Evolutionary conservation across 2,888 invertebrate species (phyloP).

Genomic region (Cosmia pyralina): DNA sequence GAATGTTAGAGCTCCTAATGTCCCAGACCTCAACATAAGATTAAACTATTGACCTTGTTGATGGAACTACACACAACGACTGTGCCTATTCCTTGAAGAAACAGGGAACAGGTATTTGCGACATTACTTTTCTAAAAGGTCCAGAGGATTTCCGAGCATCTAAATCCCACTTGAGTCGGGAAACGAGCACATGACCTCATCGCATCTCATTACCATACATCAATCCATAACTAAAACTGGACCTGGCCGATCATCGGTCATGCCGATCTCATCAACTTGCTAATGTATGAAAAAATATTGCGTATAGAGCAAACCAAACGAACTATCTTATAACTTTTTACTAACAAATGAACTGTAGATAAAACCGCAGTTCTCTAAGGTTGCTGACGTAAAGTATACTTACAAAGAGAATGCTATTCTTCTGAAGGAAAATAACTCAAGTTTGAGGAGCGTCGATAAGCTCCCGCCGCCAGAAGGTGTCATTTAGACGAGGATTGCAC

Average conservation of each 20-base stretch:
- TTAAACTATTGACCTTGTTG: too few relatives aligned
- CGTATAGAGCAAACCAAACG: conserved; percentile 8
- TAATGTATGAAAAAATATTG: conserved; percentile 2
- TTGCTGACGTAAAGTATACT: conserved; percentile 41
- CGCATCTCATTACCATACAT: conserved; percentile 34
- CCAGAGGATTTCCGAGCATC: background rate
- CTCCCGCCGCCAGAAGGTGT: conserved; percentile 39
- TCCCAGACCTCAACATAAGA: background rate
- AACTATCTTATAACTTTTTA: conserved; percentile 16
- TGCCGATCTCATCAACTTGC: conserved; percentile 14
- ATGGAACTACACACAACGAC: too few relatives aligned
- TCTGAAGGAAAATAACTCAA: conserved; percentile 58
- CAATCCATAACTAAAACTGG: background rate
- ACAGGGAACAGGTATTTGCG: background rate
- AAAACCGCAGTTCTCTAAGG: conserved; percentile 37
- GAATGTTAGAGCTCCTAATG: background rate
- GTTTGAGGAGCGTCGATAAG: conserved; percentile 59
- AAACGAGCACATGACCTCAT: conserved; percentile 3
- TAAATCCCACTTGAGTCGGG: background rate
- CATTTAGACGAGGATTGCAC: conserved; percentile 43
- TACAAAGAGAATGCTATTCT: conserved; percentile 50
- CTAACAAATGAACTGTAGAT: conserved; percentile 41
- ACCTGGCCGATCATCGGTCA: too few relatives aligned
- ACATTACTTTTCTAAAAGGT: background rate
- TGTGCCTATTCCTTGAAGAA: background rate